Evolutionary conservation across 2,888 invertebrate genomes (phyloP), one percentile per base, ranked within the genome.

Genomic region (Petrolisthes manimaculis): DNA sequence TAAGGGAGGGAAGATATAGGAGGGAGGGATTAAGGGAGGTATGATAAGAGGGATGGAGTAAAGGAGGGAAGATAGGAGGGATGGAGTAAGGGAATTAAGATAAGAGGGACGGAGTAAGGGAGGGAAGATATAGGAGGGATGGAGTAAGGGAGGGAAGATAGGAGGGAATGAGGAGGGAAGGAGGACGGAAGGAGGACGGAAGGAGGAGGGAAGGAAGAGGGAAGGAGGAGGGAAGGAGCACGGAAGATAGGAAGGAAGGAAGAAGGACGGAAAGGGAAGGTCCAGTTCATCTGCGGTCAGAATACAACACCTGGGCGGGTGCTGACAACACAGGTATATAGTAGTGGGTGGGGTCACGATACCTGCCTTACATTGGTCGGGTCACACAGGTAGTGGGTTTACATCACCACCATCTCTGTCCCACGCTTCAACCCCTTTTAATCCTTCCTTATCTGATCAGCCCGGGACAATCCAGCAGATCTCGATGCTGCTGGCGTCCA

Each of bases 1-100:
- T 69, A 24, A 83, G 83, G 37, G 14, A 67, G 83, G 53, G 18
- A n/a, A 56, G n/a, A n/a, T n/a, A n/a, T n/a, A n/a, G n/a, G n/a
- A 61, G 67, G 4, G 55, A 82, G 3, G 53, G n/a, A 61, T 3
- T n/a, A 21, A 67, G 12, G n/a, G 24, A 83, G 51, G 21, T 6
- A 67, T 3, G 71, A 9, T 37, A 56, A 69, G 69, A 83, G 83
- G 6, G 5, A 71, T 51, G 71, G 67, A 6, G 69, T 69, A 24
- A 83, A 71, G 37, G 21, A 24, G 24, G 75, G 24, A n/a, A n/a
- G 75, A 21, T 2, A 82, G 61, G 53, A 18, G 4, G 67, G 55
- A 82, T 2, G 53, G n/a, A 61, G 82, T n/a, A 21, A 67, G 12
- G n/a, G 24, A 83, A 4, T 1, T 6, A 67, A 51, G 71, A 9